Percentiles rank a stretch among this genome's conserved stretches.
Evolutionary conservation across 2,888 invertebrate genomes (phyloP).

Genomic region (Hyppa rectilinea): DNA sequence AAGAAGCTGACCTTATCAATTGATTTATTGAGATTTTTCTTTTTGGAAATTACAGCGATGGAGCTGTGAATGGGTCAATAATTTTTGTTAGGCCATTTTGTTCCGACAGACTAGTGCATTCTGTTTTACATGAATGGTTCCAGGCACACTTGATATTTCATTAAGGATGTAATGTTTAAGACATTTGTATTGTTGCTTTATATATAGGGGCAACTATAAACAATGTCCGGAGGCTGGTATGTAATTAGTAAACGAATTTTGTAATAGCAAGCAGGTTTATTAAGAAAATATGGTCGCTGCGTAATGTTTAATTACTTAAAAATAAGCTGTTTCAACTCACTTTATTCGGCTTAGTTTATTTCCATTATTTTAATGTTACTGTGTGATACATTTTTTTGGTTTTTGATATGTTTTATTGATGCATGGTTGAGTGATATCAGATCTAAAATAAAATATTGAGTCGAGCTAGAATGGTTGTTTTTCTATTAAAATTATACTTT

Average conservation of each 20-base stretch:
- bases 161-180: slow-evolving; percentile 35
- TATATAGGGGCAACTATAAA: slow-evolving; percentile 60
- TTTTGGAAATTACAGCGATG: slow-evolving; percentile 20
- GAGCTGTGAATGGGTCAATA: slow-evolving; percentile 10
- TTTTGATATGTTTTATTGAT: slow-evolving; percentile 38
- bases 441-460: slow-evolving; percentile 51
- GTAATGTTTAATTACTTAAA: slow-evolving; percentile 57
- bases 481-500: slow-evolving; percentile 35
- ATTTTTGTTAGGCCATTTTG: slow-evolving; percentile 24
- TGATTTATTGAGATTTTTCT: slow-evolving; percentile 12
- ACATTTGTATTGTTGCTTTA: slow-evolving; percentile 55
- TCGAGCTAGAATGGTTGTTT: slow-evolving; percentile 45
- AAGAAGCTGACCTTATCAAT: slow-evolving; percentile 18
- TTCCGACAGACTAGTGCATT: neutral
- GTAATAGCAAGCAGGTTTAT: slow-evolving; percentile 53
- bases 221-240: slow-evolving; percentile 65
- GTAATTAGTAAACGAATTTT: slow-evolving; percentile 62
- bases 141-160: neutral
- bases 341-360: slow-evolving; percentile 58
- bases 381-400: slow-evolving; percentile 40
- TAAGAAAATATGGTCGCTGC: slow-evolving; percentile 60
- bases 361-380: slow-evolving; percentile 48
- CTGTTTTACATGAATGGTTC: neutral
- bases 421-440: slow-evolving; percentile 33
- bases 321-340: slow-evolving; percentile 55